Evolutionary conservation across 2,888 invertebrate genomes (phyloP), one percentile per base, ranked within the genome.

Genomic region (Lissocephala sabroskyi): DNA sequence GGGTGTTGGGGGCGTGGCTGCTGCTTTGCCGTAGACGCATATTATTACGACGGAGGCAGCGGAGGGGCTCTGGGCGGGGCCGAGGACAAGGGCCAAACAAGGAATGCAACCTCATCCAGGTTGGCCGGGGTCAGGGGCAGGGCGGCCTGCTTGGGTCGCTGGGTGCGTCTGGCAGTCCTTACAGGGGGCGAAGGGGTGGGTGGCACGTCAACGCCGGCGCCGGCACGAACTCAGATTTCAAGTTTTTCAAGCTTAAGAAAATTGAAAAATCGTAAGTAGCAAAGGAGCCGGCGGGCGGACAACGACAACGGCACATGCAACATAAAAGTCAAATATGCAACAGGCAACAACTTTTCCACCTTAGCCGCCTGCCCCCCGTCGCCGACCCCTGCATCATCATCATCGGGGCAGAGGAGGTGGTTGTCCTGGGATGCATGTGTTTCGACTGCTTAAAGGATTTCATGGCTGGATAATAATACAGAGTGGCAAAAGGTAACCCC

Each of bases 251-350:
- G 56, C 56, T 37, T 45, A 55, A 59, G 64, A 66, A 70, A 66
- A 70, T 70, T 70, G 68, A 70, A 70, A 65, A 70, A 66, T 62
- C 45, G 28, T 29, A 26, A 44, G 41, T 28, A 37, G n/a, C n/a
- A n/a, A n/a, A n/a, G n/a, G n/a, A n/a, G 37, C 10, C 19, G 37
- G 43, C 23, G 3, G 23, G 4, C 61, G 60, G 60, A 58, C 55
- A 60, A 55, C 58, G 65, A 59, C 49, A 35, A 19, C 23, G 37
- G 28, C 23, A 33, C 29, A 30, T 36, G 40, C 19, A n/a, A n/a
- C n/a, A 45, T 30, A 45, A 39, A 45, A 45, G 45, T 37, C 36
- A 45, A 45, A 45, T 41, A 37, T 47, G 47, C 47, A 47, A 45
- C 45, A 45, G 45, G 45, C 45, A 37, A 37, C 36, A 37, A 17